Conservation (phyloP, 1,140 invertebrate genomes). For the Orussus abietinus region DNA sequence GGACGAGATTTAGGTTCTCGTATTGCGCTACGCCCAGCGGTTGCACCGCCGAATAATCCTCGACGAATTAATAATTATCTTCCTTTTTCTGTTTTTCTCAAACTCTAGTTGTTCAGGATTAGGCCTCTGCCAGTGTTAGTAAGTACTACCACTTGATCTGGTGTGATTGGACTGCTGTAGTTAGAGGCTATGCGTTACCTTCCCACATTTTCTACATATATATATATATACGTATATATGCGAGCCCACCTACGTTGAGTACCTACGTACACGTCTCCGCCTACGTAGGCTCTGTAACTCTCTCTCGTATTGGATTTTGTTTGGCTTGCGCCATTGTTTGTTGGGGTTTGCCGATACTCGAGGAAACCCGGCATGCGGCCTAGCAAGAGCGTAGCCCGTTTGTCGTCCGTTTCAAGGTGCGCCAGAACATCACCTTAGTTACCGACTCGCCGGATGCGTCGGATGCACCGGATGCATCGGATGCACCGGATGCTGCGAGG, state of each 20-base stretch:
- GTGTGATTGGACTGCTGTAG: constrained; percentile 59
- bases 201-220: constrained; percentile 24
- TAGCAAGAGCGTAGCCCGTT: constrained; percentile 7
- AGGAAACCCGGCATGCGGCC: constrained; percentile 5
- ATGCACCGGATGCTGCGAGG: no score
- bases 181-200: constrained; percentile 53
- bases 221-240: constrained; percentile 16
- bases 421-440: no score
- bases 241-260: constrained; percentile 15
- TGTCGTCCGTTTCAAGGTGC: no score
- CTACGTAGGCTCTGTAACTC: background rate
- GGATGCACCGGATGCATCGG: no score
- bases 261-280: constrained; percentile 4
- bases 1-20: no score
- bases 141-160: constrained; percentile 72
- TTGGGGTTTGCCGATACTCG: constrained; percentile 1
- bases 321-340: constrained; percentile 9
- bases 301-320: constrained; percentile 2
- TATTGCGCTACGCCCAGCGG: background rate
- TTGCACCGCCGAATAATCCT: constrained; percentile 7
- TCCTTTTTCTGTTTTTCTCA: constrained; percentile 62
- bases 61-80: constrained; percentile 53
- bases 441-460: no score
- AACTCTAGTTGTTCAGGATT: constrained; percentile 91
- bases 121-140: constrained; percentile 93